phyloP scores from a whole-genome alignment of 2,888 invertebrate species.

The Dendrolimus houi region DNA sequence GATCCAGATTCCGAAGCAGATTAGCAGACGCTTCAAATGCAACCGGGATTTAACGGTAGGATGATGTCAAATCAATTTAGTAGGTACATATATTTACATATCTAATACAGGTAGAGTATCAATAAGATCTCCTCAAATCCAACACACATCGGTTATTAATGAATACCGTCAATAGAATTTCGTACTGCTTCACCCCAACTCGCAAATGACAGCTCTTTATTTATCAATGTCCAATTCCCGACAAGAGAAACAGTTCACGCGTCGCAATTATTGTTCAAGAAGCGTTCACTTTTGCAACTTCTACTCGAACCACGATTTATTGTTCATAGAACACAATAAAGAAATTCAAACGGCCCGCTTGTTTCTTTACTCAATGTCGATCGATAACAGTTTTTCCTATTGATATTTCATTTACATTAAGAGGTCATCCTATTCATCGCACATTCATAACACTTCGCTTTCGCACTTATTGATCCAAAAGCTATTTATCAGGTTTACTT shows the following conservation, averaged over 20 bases:
- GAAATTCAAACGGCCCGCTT: conserved; percentile 40
- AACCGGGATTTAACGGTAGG: too few relatives aligned
- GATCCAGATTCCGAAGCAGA: too few relatives aligned
- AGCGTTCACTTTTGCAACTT: conserved; percentile 28
- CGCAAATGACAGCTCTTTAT: conserved; percentile 60
- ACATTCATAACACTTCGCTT: too few relatives aligned
- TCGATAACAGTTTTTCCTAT: neutral
- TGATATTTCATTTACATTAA: neutral
- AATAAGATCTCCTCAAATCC: conserved; percentile 45
- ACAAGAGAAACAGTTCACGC: conserved; percentile 24
- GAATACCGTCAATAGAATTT: conserved; percentile 35
- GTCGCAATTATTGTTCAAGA: conserved; percentile 42
- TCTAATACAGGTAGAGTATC: conserved; percentile 61
- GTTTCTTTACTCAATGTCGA: conserved; percentile 19
- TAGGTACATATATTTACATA: too few relatives aligned
- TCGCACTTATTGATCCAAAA: too few relatives aligned
- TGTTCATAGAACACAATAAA: conserved; percentile 31
- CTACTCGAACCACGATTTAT: conserved; percentile 22
- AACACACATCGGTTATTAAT: conserved; percentile 63
- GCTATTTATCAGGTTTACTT: too few relatives aligned
- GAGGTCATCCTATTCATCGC: too few relatives aligned
- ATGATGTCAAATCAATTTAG: too few relatives aligned
- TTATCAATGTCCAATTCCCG: conserved; percentile 52
- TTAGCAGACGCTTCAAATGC: too few relatives aligned
- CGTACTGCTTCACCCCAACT: conserved; percentile 50